Evolutionary conservation across 2,113 vertebrate species (phyloP).

Genomic region (Saimiri boliviensis): DNA sequence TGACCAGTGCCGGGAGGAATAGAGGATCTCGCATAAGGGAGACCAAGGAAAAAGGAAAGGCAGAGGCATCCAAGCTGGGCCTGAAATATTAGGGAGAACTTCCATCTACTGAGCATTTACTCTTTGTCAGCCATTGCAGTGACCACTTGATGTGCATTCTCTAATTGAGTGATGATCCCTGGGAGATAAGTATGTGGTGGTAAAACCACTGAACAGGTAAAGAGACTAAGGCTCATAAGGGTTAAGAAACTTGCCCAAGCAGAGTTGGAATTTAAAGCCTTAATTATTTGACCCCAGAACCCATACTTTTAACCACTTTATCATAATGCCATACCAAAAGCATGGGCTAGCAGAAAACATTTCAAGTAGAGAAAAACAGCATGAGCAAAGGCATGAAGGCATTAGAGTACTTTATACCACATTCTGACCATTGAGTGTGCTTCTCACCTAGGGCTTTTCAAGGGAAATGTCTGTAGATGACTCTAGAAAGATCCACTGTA

Average conservation of each 20-base stretch:
- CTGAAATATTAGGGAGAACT: background rate
- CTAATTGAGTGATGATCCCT: background rate
- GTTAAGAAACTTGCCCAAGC: constrained; percentile 23
- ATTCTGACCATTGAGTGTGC: background rate
- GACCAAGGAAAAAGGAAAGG: background rate
- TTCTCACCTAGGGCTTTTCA: background rate
- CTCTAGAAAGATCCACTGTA: background rate
- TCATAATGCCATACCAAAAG: background rate
- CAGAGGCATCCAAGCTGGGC: background rate
- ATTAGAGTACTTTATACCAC: background rate
- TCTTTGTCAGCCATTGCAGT: background rate
- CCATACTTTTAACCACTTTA: background rate
- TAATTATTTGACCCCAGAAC: background rate
- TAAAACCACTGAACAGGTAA: constrained; percentile 26
- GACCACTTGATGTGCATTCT: background rate
- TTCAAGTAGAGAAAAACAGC: background rate
- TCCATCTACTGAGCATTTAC: background rate
- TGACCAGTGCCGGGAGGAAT: background rate
- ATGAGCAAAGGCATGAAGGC: background rate
- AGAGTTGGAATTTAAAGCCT: background rate
- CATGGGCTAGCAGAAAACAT: background rate
- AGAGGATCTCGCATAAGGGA: background rate
- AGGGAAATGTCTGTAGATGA: background rate
- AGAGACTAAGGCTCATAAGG: background rate
- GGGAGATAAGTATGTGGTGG: background rate